These are phyloP conservation scores for Pogonomyrmex californicus DNA, from an alignment of 1,140 invertebrate species.

Conservation along the genomic window DNA sequence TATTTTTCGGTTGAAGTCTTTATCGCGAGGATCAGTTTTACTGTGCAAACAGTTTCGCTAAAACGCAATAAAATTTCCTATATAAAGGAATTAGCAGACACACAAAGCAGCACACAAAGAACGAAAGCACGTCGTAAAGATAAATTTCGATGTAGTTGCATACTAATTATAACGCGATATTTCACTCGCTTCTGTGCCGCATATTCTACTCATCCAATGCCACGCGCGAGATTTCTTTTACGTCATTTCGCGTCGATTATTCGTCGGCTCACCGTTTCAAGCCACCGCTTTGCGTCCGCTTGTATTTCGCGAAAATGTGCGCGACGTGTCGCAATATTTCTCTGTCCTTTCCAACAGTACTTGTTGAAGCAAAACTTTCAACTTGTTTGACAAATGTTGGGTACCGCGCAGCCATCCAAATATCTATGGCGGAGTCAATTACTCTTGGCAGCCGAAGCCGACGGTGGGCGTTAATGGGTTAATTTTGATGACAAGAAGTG, in stretches of 20 bases:
- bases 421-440: slow-evolving; percentile 74
- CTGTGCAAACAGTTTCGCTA: slow-evolving; percentile 1
- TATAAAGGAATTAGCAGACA: not conserved
- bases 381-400: slow-evolving; percentile 70
- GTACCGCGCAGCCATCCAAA: slow-evolving; percentile 70
- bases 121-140: not conserved
- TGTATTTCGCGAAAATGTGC: slow-evolving; percentile 58
- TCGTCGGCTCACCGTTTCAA: slow-evolving; percentile 23
- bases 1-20: not conserved
- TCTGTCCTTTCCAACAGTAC: slow-evolving; percentile 72
- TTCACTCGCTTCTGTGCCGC: slow-evolving; percentile 7
- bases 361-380: slow-evolving; percentile 71
- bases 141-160: slow-evolving; percentile 8
- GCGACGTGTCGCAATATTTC: slow-evolving; percentile 73
- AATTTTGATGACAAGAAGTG: slow-evolving; percentile 75
- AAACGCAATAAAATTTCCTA: not conserved
- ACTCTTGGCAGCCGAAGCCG: slow-evolving; percentile 71
- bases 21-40: not conserved
- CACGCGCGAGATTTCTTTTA: slow-evolving; percentile 47
- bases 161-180: slow-evolving; percentile 45
- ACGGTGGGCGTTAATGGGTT: slow-evolving; percentile 77
- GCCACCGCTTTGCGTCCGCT: slow-evolving; percentile 43
- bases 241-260: slow-evolving; percentile 54
- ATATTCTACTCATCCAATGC: not conserved
- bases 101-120: not conserved